These are phyloP conservation scores for Lamellibrachia columna DNA, from an alignment of 2,888 invertebrate species.

Conservation along the genomic window DNA sequence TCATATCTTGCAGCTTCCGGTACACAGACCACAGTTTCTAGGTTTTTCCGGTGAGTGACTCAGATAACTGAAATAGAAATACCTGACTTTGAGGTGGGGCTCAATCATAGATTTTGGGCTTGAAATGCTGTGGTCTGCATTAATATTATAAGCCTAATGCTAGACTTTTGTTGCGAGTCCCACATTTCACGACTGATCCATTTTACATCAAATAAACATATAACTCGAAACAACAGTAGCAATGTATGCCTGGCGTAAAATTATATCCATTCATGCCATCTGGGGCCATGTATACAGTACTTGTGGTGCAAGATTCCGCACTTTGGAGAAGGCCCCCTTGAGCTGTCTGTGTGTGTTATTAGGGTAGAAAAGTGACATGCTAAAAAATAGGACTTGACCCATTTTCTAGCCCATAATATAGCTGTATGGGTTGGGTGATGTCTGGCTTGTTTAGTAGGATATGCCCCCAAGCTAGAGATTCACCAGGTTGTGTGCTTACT, in stretches of 20 bases:
- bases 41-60: not conserved
- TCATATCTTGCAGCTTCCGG: not conserved
- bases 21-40: not conserved
- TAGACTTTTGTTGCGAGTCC: too few relatives aligned
- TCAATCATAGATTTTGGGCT: not conserved
- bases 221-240: too few relatives aligned
- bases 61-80: not conserved
- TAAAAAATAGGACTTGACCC: not conserved
- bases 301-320: not conserved
- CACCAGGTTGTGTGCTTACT: not conserved
- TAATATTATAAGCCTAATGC: too few relatives aligned
- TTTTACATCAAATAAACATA: too few relatives aligned
- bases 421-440: not conserved
- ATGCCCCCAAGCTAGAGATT: not conserved
- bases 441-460: not conserved
- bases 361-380: not conserved
- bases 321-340: not conserved
- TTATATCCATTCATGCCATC: too few relatives aligned
- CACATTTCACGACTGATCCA: too few relatives aligned
- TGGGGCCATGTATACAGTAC: too few relatives aligned
- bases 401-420: not conserved
- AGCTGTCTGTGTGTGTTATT: not conserved
- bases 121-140: not conserved
- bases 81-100: not conserved
- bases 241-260: too few relatives aligned